Conservation (phyloP, 2,113 vertebrate genomes). For the Meriones unguiculatus region DNA sequence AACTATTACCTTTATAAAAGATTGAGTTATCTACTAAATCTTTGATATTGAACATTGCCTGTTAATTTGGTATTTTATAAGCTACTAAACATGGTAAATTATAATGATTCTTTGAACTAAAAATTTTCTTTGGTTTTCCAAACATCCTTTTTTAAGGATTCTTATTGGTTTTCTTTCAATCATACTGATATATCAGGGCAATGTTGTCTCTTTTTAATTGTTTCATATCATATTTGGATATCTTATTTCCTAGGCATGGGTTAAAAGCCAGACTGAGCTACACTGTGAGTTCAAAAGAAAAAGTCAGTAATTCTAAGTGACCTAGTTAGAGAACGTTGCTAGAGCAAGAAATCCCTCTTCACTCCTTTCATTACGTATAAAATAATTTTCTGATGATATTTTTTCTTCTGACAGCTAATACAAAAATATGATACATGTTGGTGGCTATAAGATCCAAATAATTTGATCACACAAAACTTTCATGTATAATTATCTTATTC, state of each 20-base stretch:
- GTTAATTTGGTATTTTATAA: conserved; percentile 37
- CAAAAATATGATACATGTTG: not conserved
- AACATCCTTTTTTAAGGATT: conserved; percentile 20
- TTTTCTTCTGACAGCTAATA: not conserved
- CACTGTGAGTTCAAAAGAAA: not conserved
- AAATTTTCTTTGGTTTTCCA: conserved; percentile 19
- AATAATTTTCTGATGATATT: not conserved
- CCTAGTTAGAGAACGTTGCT: not conserved
- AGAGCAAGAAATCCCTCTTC: not conserved
- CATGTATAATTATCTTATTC: not conserved
- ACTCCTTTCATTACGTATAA: not conserved
- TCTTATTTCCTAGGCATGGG: not conserved
- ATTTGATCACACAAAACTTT: conserved; percentile 11
- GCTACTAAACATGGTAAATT: not conserved
- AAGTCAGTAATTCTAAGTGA: not conserved
- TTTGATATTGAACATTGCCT: conserved; percentile 14
- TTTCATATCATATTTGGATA: not conserved
- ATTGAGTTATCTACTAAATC: not conserved
- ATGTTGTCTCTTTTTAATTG: not conserved
- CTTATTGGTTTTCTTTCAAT: conserved; percentile 8
- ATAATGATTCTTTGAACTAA: not conserved
- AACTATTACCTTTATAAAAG: not conserved
- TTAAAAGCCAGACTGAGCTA: not conserved
- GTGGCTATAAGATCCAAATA: not conserved
- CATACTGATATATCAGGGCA: not conserved